Percentiles rank a stretch among this genome's conserved stretches.
Conservation (phyloP, 2,113 vertebrate species). For the Lipophrys pholis region DNA sequence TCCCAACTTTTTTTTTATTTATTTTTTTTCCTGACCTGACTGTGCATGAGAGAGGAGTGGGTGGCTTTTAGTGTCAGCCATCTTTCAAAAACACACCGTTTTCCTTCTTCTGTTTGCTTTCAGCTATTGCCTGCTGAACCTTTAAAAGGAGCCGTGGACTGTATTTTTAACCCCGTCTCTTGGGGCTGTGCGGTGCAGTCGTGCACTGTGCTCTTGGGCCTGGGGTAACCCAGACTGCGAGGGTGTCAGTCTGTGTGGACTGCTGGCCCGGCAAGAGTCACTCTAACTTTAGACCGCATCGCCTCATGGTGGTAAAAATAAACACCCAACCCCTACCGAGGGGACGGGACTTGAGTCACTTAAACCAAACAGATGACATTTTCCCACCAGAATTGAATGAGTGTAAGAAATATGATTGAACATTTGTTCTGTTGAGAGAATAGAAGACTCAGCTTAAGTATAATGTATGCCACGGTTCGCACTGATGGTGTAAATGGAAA, state of each 20-base stretch:
- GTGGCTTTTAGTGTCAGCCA: conserved; percentile 64
- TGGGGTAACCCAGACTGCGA: conserved; percentile 76
- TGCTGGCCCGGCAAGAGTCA: conserved; percentile 53
- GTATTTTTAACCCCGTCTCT: conserved; percentile 83
- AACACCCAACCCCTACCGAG: conserved; percentile 45
- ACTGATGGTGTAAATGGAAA: no score
- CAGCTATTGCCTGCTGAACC: conserved; percentile 67
- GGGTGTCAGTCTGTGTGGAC: conserved; percentile 74
- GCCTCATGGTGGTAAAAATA: conserved; percentile 80
- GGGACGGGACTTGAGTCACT: conserved; percentile 51
- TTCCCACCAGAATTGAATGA: conserved; percentile 60
- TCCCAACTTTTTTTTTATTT: conserved; percentile 14
- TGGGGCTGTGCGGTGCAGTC: conserved; percentile 61
- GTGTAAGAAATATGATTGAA: neutral
- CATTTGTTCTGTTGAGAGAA: neutral
- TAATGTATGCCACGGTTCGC: neutral
- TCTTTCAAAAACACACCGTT: conserved; percentile 72
- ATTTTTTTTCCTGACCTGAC: conserved; percentile 46
- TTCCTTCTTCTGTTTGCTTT: conserved; percentile 71
- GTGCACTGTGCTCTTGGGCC: conserved; percentile 52
- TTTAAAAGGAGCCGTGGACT: conserved; percentile 77
- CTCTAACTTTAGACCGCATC: conserved; percentile 80
- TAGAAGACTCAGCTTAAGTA: neutral
- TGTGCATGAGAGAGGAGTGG: conserved; percentile 85
- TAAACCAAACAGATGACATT: conserved; percentile 59